Base-by-base conservation (phyloP, 2,888 invertebrate species). In the Ormyrus pomaceus region DNA sequence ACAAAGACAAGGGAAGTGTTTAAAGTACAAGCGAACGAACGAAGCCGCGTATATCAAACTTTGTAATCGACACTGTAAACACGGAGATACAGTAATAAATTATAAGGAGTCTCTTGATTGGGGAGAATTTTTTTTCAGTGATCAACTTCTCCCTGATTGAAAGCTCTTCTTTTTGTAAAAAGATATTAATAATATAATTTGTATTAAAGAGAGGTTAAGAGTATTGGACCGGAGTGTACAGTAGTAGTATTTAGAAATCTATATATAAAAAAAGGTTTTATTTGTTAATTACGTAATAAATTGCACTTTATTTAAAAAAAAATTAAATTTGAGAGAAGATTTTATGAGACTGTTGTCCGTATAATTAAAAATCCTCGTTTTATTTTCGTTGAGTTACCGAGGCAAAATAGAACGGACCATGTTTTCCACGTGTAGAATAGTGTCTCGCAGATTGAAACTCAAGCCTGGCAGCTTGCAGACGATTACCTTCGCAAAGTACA, bases 401-500 rank as follows among this genome's bases (percentile, higher is more conserved):
- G 19, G 19, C 19, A 19, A 19, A n/a, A 45, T 8, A 9, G n/a
- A 58, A 72, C 46, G 68, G 46, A 64, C 56, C 70, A 80, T 82
- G 78, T 56, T 80, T 45, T 73, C 72, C 9, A 55, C 75, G 34
- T 77, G 72, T 19, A 74, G 46, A 58, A 56, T 75, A 5, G 78
- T 75, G n/a, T 61, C 71, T 34, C 69, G 66, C 6, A 68, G 68
- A 11, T 61, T 66, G 5, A 74, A 75, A 59, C 55, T 80, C 6
- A 82, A 68, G 19, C 69, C 73, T 6, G 62, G 53, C 8, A 56
- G 62, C 48, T 56, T 58, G 19, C 65, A 66, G 66, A 19, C 19
- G 6, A 7, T 68, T 10, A 61, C 69, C 11, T 55, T 78, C 9
- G 61, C 46, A 10, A 82, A 65, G 48, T 84, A 83, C 70, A 84